phyloP scores from a whole-genome alignment of 23 tunicate species.

The Clavelina lepadiformis region DNA sequence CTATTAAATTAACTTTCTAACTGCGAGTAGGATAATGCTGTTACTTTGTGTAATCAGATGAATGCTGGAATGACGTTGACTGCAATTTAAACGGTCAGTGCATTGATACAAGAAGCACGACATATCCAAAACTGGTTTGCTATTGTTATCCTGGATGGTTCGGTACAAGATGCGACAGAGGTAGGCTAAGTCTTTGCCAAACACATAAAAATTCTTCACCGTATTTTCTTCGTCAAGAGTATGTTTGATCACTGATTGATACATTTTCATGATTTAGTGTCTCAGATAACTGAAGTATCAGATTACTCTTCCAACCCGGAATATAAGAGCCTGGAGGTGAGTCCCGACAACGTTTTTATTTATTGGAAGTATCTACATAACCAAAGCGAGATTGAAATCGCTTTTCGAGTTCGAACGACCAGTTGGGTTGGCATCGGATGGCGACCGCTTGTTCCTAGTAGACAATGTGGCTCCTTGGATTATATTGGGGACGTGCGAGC shows the following conservation, averaged over 20 bases:
- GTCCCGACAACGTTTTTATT: slow-evolving; percentile 8
- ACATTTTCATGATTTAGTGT: slow-evolving; percentile 4
- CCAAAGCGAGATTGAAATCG: slow-evolving; percentile 23
- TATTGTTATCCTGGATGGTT: slow-evolving; percentile 44
- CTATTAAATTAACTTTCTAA: too few species aligned
- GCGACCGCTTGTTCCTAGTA: slow-evolving; percentile 11
- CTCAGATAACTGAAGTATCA: slow-evolving; percentile 16
- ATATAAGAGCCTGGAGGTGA: slow-evolving; percentile 9
- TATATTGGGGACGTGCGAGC: too few species aligned
- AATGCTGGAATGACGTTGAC: slow-evolving; percentile 52
- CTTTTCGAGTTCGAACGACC: slow-evolving; percentile 4
- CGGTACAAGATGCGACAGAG: slow-evolving; percentile 32
- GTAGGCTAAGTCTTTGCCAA: not conserved
- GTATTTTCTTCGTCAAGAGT: too few species aligned
- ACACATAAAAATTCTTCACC: too few species aligned
- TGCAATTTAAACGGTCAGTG: slow-evolving; percentile 38
- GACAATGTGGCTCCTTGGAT: too few species aligned
- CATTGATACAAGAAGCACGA: slow-evolving; percentile 43
- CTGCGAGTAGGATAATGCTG: not conserved
- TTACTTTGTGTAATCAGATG: slow-evolving; percentile 7
- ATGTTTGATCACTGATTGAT: not conserved
- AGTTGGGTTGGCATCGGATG: slow-evolving; percentile 63
- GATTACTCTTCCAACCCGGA: slow-evolving; percentile 12
- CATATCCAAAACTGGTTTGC: slow-evolving; percentile 27
- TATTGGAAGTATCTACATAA: slow-evolving; percentile 23